Percentiles rank a stretch among this genome's conserved stretches.
Evolutionary conservation across 2,113 vertebrate species (phyloP).

Genomic region (Cryptomyrus ogoouensis): DNA sequence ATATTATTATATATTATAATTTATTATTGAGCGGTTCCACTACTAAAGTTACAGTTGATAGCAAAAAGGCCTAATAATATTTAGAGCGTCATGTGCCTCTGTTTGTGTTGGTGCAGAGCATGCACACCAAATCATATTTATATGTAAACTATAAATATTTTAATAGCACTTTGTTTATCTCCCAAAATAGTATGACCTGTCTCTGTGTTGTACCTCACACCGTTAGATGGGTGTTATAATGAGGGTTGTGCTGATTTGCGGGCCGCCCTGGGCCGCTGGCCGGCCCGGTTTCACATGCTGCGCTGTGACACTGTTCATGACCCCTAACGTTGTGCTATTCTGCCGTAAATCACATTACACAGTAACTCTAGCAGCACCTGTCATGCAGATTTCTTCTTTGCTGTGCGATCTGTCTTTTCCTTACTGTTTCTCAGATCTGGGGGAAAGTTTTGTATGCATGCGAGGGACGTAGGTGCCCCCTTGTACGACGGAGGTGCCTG

Average conservation of each 20-base stretch:
- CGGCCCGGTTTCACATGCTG: background rate
- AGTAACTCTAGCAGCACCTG: background rate
- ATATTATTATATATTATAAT: no score
- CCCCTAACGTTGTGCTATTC: background rate
- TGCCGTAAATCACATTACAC: background rate
- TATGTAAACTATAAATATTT: conserved; percentile 5
- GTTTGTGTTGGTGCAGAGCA: background rate
- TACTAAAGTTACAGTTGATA: background rate
- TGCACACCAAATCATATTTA: background rate
- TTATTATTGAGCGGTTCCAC: background rate
- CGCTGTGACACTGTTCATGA: background rate
- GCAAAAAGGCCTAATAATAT: background rate
- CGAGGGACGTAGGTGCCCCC: background rate
- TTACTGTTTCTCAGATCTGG: background rate
- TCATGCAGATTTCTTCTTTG: background rate
- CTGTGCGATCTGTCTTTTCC: background rate
- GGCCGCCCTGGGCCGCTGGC: background rate
- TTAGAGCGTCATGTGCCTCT: background rate
- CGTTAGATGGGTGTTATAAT: background rate
- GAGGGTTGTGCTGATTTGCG: background rate
- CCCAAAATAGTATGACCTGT: background rate
- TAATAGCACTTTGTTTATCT: conserved; percentile 1
- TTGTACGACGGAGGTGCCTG: background rate
- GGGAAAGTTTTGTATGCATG: background rate
- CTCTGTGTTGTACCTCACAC: background rate